Evolutionary conservation across 1,140 invertebrate genomes (phyloP), one percentile per base, ranked within the genome.

Genomic region (Prorops nasuta): DNA sequence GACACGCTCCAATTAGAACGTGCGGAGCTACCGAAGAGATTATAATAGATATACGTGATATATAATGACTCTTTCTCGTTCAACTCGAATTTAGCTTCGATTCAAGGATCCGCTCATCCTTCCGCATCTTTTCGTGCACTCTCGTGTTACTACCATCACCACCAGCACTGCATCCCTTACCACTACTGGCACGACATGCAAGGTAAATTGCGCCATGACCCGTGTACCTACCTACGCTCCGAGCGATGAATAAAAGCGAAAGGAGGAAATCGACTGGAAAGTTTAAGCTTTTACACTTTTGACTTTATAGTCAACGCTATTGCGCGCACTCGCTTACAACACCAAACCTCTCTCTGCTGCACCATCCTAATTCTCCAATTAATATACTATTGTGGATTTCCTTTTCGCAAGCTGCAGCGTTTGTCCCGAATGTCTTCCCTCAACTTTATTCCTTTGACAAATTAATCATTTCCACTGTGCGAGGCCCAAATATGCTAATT

Each of bases 261-360:
- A 61, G 58, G 53, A 35, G 52, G 57, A 60, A 60, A 61, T 60
- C 58, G 53, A 44, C 32, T 40, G 57, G 45, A 60, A 61, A 60
- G 58, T 40, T 45, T 53, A 47, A 47, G 57, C 57, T 60, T 61
- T 60, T 60, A 60, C 58, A 60, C 57, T 56, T 61, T 61, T 61
- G 57, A 61, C 57, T 61, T 53, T 44, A 61, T 21, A 8, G 31
- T 20, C 21, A 19, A 46, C 12, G 28, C 48, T 17, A 20, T 47
- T 36, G 44, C 28, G 6, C 21, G 19, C 41, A 42, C n/a, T n/a
- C n/a, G n/a, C n/a, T n/a, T n/a, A n/a, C n/a, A n/a, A n/a, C n/a
- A n/a, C n/a, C n/a, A n/a, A n/a, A n/a, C n/a, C n/a, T n/a, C n/a
- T n/a, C n/a, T n/a, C n/a, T n/a, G n/a, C n/a, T n/a, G n/a, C n/a